Evolutionary conservation across 1,140 invertebrate species (phyloP).

Genomic region (Lamellibrachia luymesi): DNA sequence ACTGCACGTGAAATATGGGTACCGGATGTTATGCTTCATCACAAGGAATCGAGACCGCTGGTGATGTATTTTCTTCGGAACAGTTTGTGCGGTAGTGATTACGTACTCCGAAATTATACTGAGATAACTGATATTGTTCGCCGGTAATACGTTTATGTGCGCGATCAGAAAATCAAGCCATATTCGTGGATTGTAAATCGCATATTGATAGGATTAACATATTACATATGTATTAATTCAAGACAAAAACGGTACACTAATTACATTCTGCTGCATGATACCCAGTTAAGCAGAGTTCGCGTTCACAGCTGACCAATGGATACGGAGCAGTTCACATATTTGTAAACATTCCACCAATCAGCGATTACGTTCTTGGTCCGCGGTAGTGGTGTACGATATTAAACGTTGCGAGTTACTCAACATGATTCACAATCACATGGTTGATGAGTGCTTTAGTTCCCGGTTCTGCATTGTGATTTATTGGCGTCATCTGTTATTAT

Average conservation of each 20-base stretch:
- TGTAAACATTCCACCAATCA: background rate
- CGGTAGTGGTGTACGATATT: background rate
- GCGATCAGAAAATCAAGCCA: background rate
- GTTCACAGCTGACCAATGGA: background rate
- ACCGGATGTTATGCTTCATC: background rate
- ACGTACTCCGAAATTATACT: background rate
- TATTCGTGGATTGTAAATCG: background rate
- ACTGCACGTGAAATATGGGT: background rate
- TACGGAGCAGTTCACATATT: background rate
- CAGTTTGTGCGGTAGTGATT: background rate
- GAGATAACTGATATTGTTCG: background rate
- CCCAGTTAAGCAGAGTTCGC: background rate
- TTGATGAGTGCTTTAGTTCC: background rate
- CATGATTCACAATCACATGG: background rate
- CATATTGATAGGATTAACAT: background rate
- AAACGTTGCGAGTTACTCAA: background rate
- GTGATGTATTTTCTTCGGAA: background rate
- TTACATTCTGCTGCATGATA: background rate
- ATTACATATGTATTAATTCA: background rate
- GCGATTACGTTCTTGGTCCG: background rate
- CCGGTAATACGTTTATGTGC: background rate
- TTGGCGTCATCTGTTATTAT: background rate
- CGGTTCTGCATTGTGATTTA: background rate
- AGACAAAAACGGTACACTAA: background rate
- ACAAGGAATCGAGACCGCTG: background rate